Evolutionary conservation across 2,113 vertebrate species (phyloP), one percentile per base, ranked within the genome.

Genomic region (Panthera uncia): DNA sequence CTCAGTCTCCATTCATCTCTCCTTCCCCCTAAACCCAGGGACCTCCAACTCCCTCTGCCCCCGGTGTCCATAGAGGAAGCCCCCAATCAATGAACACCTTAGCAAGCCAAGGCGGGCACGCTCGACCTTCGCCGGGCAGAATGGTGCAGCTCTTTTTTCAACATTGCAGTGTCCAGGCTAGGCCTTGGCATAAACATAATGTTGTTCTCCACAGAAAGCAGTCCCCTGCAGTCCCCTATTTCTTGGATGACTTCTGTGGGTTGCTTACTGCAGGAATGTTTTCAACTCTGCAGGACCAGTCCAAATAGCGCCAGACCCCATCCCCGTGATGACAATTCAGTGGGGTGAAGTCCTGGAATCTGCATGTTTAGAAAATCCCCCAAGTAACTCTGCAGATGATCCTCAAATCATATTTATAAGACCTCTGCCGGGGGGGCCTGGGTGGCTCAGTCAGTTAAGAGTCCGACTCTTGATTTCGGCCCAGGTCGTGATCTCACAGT

Each of bases 41-140:
- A 31, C 14, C 63, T 83, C 38, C 23, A 29, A n/a, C 31, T 33
- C 48, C 7, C 61, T 36, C 14, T 8, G 15, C 33, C 61, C 11
- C 1, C 0, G 45, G 12, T 29, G 7, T 69, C 31, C 25, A 5
- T 0, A 38, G 61, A 61, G 31, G 76, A n/a, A 71, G 31, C 3
- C 63, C 33, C 68, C n/a, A 57, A 9, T 65, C 38, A 36, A 5
- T 14, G 50, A 61, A n/a, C 18, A 36, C 38, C 18, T 4, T 2
- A 41, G 45, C 55, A n/a, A 87, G 61, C 21, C 69, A 19, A 29
- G 31, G 2, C 0, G 0, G 41, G 27, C 55, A 45, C 4, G 0
- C 1, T 19, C 0, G 33, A 38, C 48, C 86, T 57, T 27, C 7
- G 5, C 57, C 6, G 9, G 7, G 9, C 71, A 66, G 36, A 27